Evolutionary conservation across 1,140 invertebrate genomes (phyloP), one percentile per base, ranked within the genome.

Genomic region (Diabrotica undecimpunctata): DNA sequence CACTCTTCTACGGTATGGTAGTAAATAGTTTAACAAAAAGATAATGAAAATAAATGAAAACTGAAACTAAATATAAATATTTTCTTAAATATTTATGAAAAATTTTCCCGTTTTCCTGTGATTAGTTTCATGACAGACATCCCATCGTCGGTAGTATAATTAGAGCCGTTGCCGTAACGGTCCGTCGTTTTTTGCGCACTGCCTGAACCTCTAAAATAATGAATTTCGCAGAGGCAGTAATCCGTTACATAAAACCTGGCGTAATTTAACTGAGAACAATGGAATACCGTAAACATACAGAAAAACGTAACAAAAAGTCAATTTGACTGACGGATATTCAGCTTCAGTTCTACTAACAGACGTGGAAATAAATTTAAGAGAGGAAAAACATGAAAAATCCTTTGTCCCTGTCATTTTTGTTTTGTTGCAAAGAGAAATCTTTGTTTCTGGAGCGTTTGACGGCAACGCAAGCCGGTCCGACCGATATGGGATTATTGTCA

Each of bases 401-500:
- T 38, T 57, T 57, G 55, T 57, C 55, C 25, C 55, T 57, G 6
- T 37, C 55, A 57, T 57, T 57, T 57, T 57, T 57, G 37, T 57
- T 57, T 57, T 57, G 55, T 57, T 57, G 25, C 55, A 10, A 37
- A 46, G 36, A 13, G 55, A n/a, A 25, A 57, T 37, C 55, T 57
- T 57, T 57, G 55, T 57, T 57, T 57, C 12, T 25, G 25, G 55
- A 37, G 11, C 55, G 37, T 57, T 57, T 57, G 55, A 57, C 11
- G 55, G 36, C 10, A 25, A 37, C 55, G 6, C 25, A 25, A 25
- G 25, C 25, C 36, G 7, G 8, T 7, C 55, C 12, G n/a, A 38
- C 55, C 55, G 36, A 57, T 57, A 57, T 57, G 14, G 25, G 55
- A 57, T 57, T 57, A 57, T 37, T 57, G 55, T 57, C 55, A 57